Base-by-base conservation (phyloP, 2,888 invertebrate genomes). In the Drosophila pullipes region DNA sequence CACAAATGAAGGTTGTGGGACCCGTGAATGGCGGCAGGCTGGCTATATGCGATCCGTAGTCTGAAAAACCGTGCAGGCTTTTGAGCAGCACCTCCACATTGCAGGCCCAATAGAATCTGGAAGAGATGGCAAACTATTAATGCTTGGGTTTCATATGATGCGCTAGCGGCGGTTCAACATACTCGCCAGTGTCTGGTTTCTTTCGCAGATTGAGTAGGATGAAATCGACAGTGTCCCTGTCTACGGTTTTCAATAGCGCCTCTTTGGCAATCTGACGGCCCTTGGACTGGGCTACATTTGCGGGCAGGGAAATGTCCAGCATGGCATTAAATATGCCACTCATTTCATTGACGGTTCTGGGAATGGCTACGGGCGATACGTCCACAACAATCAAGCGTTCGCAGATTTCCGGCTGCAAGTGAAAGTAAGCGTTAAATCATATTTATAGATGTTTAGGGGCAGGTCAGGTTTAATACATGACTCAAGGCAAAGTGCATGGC, bases 191-290 rank as follows among this genome's bases (percentile, higher is more conserved):
- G 5, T 74, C 16, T 0, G 83, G 69, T 16, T 94, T 94, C 89
- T 96, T 95, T n/a, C 96, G 95, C 61, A 99, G 94, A 93, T 99
- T 99, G 33, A 97, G 97, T 69, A 98, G 94, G 28, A 99, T 94
- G 92, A 99, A 99, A 91, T 97, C 95, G 60, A 97, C 91, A 3
- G 94, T 94, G 18, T 96, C 94, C 7, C 94, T 9, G 10, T 25
- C 76, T 4, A 79, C 93, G 4, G 82, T 80, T 11, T 93, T 89
- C 60, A 95, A 93, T 28, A 98, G 93, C 82, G 96, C 95, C 33
- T 95, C 93, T 91, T 96, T 96, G 1, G 96, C 95, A 25, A 94
- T 81, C 91, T 95, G 95, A 65, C 97, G 94, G 1, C 96, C 97
- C 90, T 96, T 95, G 0, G 96, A 95, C 93, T 97, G 94, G 0